These are phyloP conservation scores for Neosilurus hyrtlii DNA, from an alignment of 2,797 vertebrate species.

Conservation along the genomic window DNA sequence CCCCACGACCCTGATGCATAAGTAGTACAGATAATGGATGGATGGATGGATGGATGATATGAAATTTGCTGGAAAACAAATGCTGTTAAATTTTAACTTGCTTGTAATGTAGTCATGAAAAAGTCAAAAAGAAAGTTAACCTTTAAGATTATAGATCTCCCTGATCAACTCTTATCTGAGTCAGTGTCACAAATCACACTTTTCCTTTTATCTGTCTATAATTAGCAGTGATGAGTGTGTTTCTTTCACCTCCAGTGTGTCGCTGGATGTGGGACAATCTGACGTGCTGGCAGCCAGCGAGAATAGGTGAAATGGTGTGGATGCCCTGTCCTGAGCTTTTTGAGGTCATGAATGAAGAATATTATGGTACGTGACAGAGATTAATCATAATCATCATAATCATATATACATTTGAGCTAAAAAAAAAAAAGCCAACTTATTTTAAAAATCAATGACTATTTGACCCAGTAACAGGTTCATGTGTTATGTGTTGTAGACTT, in stretches of 20 bases:
- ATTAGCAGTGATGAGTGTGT: slow-evolving; percentile 11
- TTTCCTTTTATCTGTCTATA: slow-evolving; percentile 1
- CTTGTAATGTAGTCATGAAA: no score
- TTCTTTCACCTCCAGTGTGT: slow-evolving; percentile 72
- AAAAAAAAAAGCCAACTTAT: neutral
- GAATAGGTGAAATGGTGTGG: slow-evolving; percentile 79
- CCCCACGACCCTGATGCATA: no score
- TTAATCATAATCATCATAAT: neutral
- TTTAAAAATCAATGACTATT: neutral
- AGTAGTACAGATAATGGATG: no score
- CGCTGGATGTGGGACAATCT: slow-evolving; percentile 96
- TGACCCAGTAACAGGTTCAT: neutral
- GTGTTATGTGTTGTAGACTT: slow-evolving; percentile 63
- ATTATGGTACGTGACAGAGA: slow-evolving; percentile 70
- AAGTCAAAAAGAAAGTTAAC: no score
- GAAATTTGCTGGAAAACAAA: no score
- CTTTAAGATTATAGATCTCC: neutral
- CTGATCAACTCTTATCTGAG: neutral
- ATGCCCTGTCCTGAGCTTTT: slow-evolving; percentile 89
- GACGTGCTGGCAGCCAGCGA: slow-evolving; percentile 91
- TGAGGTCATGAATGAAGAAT: slow-evolving; percentile 78
- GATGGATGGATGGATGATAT: no score
- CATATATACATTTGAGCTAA: no score
- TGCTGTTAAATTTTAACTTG: no score
- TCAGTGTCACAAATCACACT: slow-evolving; percentile 14